These are phyloP conservation scores for Seriola rivoliana DNA, from an alignment of 2,113 vertebrate species.

Conservation along the genomic window DNA sequence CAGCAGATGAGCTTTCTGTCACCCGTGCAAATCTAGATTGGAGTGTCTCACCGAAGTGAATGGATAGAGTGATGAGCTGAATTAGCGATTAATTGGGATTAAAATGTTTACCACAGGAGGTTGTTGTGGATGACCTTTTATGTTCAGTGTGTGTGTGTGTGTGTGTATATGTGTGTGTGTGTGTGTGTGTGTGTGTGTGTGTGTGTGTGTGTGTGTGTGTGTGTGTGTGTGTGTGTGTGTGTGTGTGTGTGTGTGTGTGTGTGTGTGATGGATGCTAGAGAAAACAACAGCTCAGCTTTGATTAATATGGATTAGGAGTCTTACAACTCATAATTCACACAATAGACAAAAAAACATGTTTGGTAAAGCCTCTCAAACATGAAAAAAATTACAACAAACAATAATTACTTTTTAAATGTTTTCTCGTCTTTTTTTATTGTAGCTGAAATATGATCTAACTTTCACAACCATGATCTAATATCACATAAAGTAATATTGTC, in stretches of 20 bases:
- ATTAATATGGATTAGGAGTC: conserved; percentile 81
- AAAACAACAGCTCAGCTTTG: conserved; percentile 79
- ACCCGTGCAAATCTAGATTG: conserved; percentile 34
- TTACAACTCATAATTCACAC: conserved; percentile 76
- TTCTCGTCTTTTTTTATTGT: background rate
- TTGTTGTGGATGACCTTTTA: conserved; percentile 73
- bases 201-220: conserved; percentile 9
- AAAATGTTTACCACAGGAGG: conserved; percentile 72
- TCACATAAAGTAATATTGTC: background rate
- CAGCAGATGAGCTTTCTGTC: conserved; percentile 38
- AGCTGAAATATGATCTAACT: background rate
- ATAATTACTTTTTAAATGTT: background rate
- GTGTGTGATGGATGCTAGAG: conserved; percentile 35
- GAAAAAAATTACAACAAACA: conserved; percentile 40
- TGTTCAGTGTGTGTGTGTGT: conserved; percentile 16
- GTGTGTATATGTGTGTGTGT: conserved; percentile 12
- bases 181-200: conserved; percentile 5
- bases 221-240: conserved; percentile 5
- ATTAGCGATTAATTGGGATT: conserved; percentile 77
- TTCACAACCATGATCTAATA: background rate
- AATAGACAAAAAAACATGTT: conserved; percentile 75
- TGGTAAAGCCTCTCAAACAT: conserved; percentile 57
- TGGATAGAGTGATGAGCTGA: conserved; percentile 55
- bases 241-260: conserved; percentile 10
- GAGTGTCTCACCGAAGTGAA: conserved; percentile 19